Percentiles rank a stretch among this genome's conserved stretches.
These are phyloP conservation scores for Heliconius himera DNA, from an alignment of 1,140 invertebrate species.

Conservation along the genomic window DNA sequence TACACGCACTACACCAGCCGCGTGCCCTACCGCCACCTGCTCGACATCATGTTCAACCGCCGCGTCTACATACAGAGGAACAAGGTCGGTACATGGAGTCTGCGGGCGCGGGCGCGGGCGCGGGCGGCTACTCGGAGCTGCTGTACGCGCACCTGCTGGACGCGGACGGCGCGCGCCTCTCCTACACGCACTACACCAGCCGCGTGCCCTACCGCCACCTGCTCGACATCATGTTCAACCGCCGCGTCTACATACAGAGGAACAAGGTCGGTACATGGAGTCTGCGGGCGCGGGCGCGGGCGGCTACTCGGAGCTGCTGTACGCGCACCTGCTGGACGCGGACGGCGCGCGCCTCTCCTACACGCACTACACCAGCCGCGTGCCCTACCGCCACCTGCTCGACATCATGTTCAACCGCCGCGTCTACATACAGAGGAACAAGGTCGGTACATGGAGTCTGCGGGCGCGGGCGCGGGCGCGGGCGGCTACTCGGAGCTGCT, in stretches of 20 bases:
- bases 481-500: slow-evolving; percentile 87
- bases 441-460: slow-evolving; percentile 73
- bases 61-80: slow-evolving; percentile 88
- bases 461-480: slow-evolving; percentile 30
- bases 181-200: slow-evolving; percentile 90
- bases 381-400: slow-evolving; percentile 85
- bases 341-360: slow-evolving; percentile 89
- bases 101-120: slow-evolving; percentile 1
- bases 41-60: slow-evolving; percentile 90
- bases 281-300: slow-evolving; percentile 49
- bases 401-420: slow-evolving; percentile 91
- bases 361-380: slow-evolving; percentile 89
- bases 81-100: slow-evolving; percentile 80
- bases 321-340: slow-evolving; percentile 89
- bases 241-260: slow-evolving; percentile 88
- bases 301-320: slow-evolving; percentile 88
- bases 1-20: slow-evolving; percentile 91
- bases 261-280: slow-evolving; percentile 82
- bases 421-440: slow-evolving; percentile 88
- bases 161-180: slow-evolving; percentile 87
- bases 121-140: slow-evolving; percentile 86
- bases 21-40: slow-evolving; percentile 84
- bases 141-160: slow-evolving; percentile 90
- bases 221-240: slow-evolving; percentile 90
- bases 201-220: slow-evolving; percentile 85